Conservation (phyloP, 2,888 invertebrate genomes). For the Microctonus hyperodae region DNA sequence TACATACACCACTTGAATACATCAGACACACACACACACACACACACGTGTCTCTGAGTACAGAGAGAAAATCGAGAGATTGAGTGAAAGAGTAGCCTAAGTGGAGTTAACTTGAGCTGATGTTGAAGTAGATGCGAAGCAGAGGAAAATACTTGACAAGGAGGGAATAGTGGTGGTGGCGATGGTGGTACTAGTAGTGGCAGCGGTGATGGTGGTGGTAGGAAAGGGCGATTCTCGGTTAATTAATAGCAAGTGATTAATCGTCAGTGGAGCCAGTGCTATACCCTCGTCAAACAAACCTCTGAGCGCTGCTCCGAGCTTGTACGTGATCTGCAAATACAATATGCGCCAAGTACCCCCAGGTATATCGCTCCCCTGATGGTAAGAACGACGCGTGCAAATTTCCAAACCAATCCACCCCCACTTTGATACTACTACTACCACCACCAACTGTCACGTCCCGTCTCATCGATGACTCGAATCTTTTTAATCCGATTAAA, state of each 20-base stretch:
- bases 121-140: neutral
- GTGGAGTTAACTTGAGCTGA: neutral
- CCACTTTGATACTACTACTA: neutral
- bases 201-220: conserved; percentile 8
- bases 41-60: too few species aligned
- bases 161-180: neutral
- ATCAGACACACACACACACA: neutral
- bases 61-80: neutral
- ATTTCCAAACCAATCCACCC: conserved; percentile 14
- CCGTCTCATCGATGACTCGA: neutral
- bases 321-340: conserved; percentile 55
- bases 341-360: conserved; percentile 36
- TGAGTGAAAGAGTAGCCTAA: neutral
- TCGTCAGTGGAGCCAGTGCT: conserved; percentile 45
- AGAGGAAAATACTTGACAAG: neutral
- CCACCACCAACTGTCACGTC: neutral
- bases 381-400: conserved; percentile 11
- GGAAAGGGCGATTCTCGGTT: conserved; percentile 49
- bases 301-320: conserved; percentile 45
- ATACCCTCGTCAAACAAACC: conserved; percentile 59
- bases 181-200: conserved; percentile 6
- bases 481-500: neutral
- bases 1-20: neutral
- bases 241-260: conserved; percentile 61
- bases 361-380: conserved; percentile 26